Conservation (phyloP, 2,888 invertebrate genomes). For the Phengaris alcon region DNA sequence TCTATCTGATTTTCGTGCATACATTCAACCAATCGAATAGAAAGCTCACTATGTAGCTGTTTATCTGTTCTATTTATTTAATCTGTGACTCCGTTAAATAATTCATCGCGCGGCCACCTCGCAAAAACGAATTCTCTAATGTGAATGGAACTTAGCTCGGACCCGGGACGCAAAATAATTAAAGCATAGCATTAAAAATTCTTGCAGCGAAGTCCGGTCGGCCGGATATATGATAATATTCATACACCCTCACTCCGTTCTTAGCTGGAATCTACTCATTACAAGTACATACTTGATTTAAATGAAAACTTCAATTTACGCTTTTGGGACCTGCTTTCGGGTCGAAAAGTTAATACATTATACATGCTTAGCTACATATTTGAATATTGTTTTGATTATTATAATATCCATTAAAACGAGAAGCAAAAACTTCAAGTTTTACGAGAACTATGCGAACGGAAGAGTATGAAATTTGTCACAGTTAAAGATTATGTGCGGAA, state of each 20-base stretch:
- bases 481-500: too few relatives aligned
- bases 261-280: constrained; percentile 52
- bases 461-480: too few relatives aligned
- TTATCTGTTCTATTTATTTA: too few relatives aligned
- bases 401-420: too few relatives aligned
- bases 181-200: constrained; percentile 78
- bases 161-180: constrained; percentile 73
- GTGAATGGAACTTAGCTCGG: constrained; percentile 74
- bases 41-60: too few relatives aligned
- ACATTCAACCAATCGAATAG: too few relatives aligned
- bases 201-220: constrained; percentile 67
- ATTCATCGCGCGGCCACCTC: constrained; percentile 55
- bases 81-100: constrained; percentile 51
- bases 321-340: constrained; percentile 2
- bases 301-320: constrained; percentile 25
- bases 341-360: neutral
- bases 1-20: too few relatives aligned
- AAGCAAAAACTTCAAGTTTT: too few relatives aligned
- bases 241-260: constrained; percentile 57
- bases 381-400: neutral
- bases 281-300: constrained; percentile 39
- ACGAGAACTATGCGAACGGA: too few relatives aligned
- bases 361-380: neutral
- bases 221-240: constrained; percentile 78
- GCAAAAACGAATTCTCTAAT: constrained; percentile 78